A percentile compares a stretch with the other conserved stretches of the same genome.
phyloP scores from a whole-genome alignment of 2,797 vertebrate genomes.

The Microhierax caerulescens region DNA sequence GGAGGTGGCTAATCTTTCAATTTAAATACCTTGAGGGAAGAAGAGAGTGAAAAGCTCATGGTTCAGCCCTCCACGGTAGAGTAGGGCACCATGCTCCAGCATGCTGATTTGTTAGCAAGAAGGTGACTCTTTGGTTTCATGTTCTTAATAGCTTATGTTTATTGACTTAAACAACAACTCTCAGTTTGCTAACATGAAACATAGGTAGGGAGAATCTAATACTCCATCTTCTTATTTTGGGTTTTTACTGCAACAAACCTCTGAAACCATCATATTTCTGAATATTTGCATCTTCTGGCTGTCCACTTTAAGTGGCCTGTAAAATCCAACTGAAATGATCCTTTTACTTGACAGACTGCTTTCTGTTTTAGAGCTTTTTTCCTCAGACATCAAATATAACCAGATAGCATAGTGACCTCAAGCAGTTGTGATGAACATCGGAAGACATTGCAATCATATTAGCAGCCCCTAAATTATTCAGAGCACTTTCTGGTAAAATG shows the following conservation, averaged over 20 bases:
- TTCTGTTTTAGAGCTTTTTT: not conserved
- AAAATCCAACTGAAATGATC: not conserved
- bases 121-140: not conserved
- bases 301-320: not conserved
- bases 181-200: not conserved
- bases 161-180: not conserved
- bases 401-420: not conserved
- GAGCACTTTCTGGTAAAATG: slow-evolving; percentile 1
- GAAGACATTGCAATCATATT: slow-evolving; percentile 12
- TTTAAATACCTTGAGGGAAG: not conserved
- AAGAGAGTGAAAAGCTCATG: not conserved
- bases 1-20: not conserved
- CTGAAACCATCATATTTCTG: not conserved
- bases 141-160: not conserved
- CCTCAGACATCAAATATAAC: not conserved
- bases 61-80: accelerated
- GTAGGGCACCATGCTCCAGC: too few species aligned
- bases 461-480: slow-evolving; percentile 56
- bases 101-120: not conserved
- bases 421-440: not conserved
- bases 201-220: not conserved
- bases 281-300: not conserved
- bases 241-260: not conserved
- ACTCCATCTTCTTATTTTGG: not conserved
- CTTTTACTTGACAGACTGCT: not conserved